Percentiles rank a stretch among this genome's conserved stretches.
Conservation (phyloP, 2,888 invertebrate genomes). For the Drosophila paracracens region DNA sequence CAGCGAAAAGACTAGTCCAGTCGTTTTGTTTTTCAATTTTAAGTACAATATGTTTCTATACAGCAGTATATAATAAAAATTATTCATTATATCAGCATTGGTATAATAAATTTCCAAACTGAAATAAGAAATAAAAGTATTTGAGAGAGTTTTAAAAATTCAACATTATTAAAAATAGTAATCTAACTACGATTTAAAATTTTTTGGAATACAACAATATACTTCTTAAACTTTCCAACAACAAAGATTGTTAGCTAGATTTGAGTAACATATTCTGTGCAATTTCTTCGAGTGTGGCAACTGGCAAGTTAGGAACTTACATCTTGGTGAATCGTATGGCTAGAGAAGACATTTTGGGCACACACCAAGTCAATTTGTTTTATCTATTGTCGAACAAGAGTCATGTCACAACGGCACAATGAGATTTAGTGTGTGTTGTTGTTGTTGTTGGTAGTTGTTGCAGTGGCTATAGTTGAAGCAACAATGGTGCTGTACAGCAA, state of each 20-base stretch:
- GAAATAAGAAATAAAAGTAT: neutral
- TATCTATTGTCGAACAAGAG: conserved; percentile 83
- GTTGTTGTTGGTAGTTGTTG: conserved; percentile 33
- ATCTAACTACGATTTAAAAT: neutral
- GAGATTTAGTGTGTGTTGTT: conserved; percentile 72
- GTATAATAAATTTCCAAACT: neutral
- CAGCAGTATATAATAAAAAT: neutral
- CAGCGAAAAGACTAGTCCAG: neutral
- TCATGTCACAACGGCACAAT: conserved; percentile 81
- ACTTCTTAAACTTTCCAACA: neutral
- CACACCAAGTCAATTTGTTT: conserved; percentile 84
- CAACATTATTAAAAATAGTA: neutral
- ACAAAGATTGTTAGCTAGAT: neutral
- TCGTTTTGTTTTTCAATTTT: neutral
- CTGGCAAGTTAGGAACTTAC: conserved; percentile 18
- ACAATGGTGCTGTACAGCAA: conserved; percentile 75
- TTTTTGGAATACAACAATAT: neutral
- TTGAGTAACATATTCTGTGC: neutral
- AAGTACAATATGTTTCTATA: neutral
- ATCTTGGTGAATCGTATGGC: conserved; percentile 41
- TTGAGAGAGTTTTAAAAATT: neutral
- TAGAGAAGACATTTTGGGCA: conserved; percentile 82
- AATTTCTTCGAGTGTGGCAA: conserved; percentile 10
- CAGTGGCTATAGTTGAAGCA: conserved; percentile 29
- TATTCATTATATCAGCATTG: neutral